A percentile compares a stretch with the other conserved stretches of the same genome.
phyloP scores from a whole-genome alignment of 2,888 invertebrate species.

The Sericinus montela region DNA sequence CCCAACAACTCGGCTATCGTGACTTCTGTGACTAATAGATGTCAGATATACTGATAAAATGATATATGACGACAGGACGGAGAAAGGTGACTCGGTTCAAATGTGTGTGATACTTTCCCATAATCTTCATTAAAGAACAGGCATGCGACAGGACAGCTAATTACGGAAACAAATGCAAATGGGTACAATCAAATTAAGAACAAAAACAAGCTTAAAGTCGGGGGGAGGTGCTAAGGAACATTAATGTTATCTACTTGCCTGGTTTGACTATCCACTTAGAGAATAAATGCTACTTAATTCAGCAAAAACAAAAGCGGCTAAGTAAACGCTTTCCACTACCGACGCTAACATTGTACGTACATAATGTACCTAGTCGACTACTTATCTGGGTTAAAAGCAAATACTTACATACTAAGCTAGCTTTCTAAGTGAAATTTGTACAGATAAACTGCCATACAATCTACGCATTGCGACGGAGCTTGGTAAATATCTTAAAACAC shows the following conservation, averaged over 20 bases:
- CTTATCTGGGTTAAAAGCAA: conserved; percentile 29
- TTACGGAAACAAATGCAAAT: conserved; percentile 5
- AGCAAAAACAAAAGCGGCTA: conserved; percentile 58
- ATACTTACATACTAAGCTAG: conserved; percentile 24
- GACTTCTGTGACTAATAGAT: conserved; percentile 30
- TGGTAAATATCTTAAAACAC: conserved; percentile 16
- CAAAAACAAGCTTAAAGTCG: conserved; percentile 6
- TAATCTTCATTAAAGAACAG: too few relatives aligned
- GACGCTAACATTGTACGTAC: conserved; percentile 31
- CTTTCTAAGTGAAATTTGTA: conserved; percentile 23
- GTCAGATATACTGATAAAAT: conserved; percentile 25
- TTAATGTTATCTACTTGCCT: conserved; percentile 40
- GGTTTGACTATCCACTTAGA: conserved; percentile 51
- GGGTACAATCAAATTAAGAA: conserved; percentile 4
- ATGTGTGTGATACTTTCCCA: too few relatives aligned
- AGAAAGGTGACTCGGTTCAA: background rate
- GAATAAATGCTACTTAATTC: conserved; percentile 54
- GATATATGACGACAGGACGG: conserved; percentile 7
- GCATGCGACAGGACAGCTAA: too few relatives aligned
- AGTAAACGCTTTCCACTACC: conserved; percentile 40
- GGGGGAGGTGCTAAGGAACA: conserved; percentile 30
- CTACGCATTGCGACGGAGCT: conserved; percentile 20
- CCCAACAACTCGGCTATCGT: too few relatives aligned
- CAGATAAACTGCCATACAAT: conserved; percentile 24
- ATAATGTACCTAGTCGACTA: conserved; percentile 36